A percentile compares a stretch with the other conserved stretches of the same genome.
phyloP scores from a whole-genome alignment of 2,113 vertebrate species.

The Genyomyrus donnyi region DNA sequence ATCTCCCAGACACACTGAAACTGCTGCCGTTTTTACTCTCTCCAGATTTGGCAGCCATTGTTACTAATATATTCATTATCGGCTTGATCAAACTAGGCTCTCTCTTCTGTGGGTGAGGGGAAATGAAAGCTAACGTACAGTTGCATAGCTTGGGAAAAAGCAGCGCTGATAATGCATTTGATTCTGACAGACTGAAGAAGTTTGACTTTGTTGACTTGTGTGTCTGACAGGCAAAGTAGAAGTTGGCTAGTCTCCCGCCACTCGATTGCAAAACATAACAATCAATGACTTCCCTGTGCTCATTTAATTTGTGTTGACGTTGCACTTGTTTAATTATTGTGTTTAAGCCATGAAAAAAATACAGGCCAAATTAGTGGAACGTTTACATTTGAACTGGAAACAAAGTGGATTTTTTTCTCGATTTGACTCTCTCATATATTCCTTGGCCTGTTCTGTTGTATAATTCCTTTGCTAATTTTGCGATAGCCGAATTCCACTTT shows the following conservation, averaged over 20 bases:
- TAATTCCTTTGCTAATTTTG: not conserved
- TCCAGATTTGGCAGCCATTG: not conserved
- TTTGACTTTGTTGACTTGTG: not conserved
- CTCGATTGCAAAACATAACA: not conserved
- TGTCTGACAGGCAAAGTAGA: not conserved
- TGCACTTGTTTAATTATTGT: not conserved
- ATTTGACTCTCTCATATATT: not conserved
- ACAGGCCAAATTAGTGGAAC: not conserved
- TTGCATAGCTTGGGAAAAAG: not conserved
- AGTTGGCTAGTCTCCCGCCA: not conserved
- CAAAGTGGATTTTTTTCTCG: not conserved
- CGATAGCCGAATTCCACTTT: not conserved
- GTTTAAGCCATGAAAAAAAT: not conserved
- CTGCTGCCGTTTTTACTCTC: not conserved
- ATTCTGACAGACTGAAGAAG: not conserved
- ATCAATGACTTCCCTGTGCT: not conserved
- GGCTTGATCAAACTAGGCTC: not conserved
- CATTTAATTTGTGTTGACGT: not conserved
- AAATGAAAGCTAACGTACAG: not conserved
- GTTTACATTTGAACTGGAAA: not conserved
- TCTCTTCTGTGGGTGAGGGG: not conserved
- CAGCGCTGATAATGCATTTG: not conserved
- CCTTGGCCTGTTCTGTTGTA: not conserved
- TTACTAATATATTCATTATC: not conserved
- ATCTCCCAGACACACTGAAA: not conserved